phyloP scores from a whole-genome alignment of 2,888 invertebrate genomes.

The Drosophila kanekoi region DNA sequence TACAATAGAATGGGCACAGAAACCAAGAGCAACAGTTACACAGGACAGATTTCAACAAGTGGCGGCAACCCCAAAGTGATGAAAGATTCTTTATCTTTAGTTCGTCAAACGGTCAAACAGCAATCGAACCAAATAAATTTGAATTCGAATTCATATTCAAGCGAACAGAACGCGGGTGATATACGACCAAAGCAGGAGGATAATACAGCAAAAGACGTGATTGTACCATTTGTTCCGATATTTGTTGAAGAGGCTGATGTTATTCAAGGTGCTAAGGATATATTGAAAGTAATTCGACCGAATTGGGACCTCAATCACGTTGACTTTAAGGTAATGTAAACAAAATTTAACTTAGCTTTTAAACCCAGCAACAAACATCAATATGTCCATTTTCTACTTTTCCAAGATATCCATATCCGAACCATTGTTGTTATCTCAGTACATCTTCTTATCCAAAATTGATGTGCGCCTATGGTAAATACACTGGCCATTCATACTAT shows the following conservation, averaged over 20 bases:
- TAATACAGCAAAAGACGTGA: slow-evolving; percentile 42
- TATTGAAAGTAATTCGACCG: slow-evolving; percentile 90
- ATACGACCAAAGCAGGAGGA: slow-evolving; percentile 50
- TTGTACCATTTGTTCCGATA: slow-evolving; percentile 86
- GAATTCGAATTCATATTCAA: slow-evolving; percentile 41
- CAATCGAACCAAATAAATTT: slow-evolving; percentile 54
- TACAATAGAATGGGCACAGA: slow-evolving; percentile 83
- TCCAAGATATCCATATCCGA: slow-evolving; percentile 36
- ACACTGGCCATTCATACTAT: slow-evolving; percentile 9
- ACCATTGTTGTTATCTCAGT: slow-evolving; percentile 20
- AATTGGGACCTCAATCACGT: slow-evolving; percentile 89
- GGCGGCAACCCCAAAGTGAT: slow-evolving; percentile 78
- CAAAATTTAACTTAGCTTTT: not conserved
- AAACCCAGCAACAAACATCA: slow-evolving; percentile 12
- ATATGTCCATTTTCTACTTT: slow-evolving; percentile 32
- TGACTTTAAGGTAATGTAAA: slow-evolving; percentile 88
- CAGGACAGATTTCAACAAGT: slow-evolving; percentile 79
- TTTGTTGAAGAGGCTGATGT: slow-evolving; percentile 89
- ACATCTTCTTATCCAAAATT: slow-evolving; percentile 1
- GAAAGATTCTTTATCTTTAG: slow-evolving; percentile 80
- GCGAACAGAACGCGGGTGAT: slow-evolving; percentile 49
- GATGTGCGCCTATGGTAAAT: slow-evolving; percentile 30
- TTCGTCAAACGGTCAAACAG: slow-evolving; percentile 70
- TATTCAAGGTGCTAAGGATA: slow-evolving; percentile 88
- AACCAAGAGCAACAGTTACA: slow-evolving; percentile 81